Percentiles rank a stretch among this genome's conserved stretches.
These are phyloP conservation scores for Rhopalosiphum maidis DNA, from an alignment of 1,140 invertebrate species.

Conservation along the genomic window DNA sequence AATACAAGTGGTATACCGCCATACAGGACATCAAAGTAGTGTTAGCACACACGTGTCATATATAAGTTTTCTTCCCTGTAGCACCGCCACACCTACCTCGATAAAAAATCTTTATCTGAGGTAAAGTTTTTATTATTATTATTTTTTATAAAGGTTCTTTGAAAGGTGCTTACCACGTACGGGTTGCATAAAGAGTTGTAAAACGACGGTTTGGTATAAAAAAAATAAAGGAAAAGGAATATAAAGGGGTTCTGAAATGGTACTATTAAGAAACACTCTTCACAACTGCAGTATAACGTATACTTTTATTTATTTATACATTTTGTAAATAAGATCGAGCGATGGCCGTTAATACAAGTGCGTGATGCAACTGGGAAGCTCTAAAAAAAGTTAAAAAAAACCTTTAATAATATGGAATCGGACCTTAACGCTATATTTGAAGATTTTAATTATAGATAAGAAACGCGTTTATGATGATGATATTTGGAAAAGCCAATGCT, in stretches of 20 bases:
- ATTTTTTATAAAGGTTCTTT: conserved; percentile 12
- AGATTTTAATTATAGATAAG: conserved; percentile 58
- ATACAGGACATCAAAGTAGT: background rate
- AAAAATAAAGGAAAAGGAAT: background rate
- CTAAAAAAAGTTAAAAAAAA: background rate
- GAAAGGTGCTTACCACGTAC: background rate
- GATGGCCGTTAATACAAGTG: conserved; percentile 10
- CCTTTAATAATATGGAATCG: conserved; percentile 48
- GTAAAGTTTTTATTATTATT: background rate
- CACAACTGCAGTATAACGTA: background rate
- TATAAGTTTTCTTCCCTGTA: background rate
- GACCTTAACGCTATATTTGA: conserved; percentile 54
- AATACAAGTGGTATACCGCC: background rate
- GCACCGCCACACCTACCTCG: background rate
- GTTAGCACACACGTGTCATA: background rate
- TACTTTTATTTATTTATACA: conserved; percentile 31
- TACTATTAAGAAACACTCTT: conserved; percentile 36
- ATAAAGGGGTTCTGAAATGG: conserved; percentile 24
- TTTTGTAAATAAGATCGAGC: conserved; percentile 51
- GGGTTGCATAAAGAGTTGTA: background rate
- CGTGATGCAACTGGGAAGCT: conserved; percentile 43
- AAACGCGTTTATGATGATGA: conserved; percentile 56
- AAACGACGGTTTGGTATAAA: conserved; percentile 3
- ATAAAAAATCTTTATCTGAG: conserved; percentile 7
- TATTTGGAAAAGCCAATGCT: conserved; percentile 57